These are phyloP conservation scores for Drosophila trapezifrons DNA, from an alignment of 1,140 invertebrate species.

Conservation along the genomic window DNA sequence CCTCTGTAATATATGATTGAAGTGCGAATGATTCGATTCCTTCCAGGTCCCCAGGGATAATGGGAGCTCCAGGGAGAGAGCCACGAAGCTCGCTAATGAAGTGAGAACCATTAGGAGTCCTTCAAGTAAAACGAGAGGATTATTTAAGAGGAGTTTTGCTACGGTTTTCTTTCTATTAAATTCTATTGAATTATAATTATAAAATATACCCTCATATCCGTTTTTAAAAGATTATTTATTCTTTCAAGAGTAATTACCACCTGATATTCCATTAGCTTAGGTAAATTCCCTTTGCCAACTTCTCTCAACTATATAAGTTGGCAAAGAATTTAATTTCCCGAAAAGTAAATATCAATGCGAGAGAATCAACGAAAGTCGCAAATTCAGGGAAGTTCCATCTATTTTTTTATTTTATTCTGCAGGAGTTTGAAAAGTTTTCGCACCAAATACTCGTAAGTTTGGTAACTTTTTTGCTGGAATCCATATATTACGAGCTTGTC, in stretches of 20 bases:
- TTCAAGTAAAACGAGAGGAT: neutral
- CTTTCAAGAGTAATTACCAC: neutral
- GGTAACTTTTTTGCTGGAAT: conserved; percentile 18
- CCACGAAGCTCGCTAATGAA: conserved; percentile 31
- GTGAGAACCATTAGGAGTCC: conserved; percentile 29
- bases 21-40: conserved; percentile 29
- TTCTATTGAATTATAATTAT: neutral
- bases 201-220: no score
- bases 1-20: conserved; percentile 22
- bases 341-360: conserved; percentile 12
- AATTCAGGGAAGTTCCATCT: conserved; percentile 1
- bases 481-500: conserved; percentile 11
- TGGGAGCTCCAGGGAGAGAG: neutral
- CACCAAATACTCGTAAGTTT: conserved; percentile 10
- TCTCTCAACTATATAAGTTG: neutral
- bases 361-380: neutral
- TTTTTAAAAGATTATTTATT: neutral
- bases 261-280: neutral
- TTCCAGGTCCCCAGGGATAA: conserved; percentile 13
- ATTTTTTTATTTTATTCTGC: neutral
- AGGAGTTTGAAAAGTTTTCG: conserved; percentile 19
- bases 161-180: neutral
- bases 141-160: neutral
- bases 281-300: conserved; percentile 1
- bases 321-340: conserved; percentile 10